Evolutionary conservation across 2,113 vertebrate species (phyloP).

Genomic region (Burhinus bistriatus): DNA sequence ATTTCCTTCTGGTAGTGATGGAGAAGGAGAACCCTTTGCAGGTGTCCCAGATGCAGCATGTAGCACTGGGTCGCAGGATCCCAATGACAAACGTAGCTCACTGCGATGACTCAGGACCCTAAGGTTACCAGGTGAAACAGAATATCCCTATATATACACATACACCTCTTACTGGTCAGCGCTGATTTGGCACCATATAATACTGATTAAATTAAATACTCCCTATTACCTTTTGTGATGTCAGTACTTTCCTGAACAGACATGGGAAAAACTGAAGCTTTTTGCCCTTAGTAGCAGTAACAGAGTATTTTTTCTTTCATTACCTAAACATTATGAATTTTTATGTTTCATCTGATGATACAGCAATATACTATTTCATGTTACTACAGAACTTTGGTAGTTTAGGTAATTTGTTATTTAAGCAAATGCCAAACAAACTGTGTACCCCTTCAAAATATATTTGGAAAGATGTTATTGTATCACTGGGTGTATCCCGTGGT

Average conservation of each 20-base stretch:
- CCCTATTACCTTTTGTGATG: not conserved
- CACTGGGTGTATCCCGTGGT: not conserved
- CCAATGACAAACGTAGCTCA: not conserved
- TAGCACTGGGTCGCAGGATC: not conserved
- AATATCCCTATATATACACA: not conserved
- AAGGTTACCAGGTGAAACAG: not conserved
- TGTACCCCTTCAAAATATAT: not conserved
- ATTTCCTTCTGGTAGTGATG: not conserved
- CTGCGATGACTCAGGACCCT: not conserved
- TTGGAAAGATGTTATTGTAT: not conserved
- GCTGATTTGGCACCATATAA: not conserved
- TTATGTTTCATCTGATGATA: not conserved
- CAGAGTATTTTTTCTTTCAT: not conserved
- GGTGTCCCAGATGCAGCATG: fast-evolving
- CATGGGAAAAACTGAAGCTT: not conserved
- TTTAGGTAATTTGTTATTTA: not conserved
- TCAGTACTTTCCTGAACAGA: not conserved
- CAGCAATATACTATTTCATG: not conserved
- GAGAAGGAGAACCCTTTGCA: not conserved
- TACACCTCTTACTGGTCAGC: not conserved
- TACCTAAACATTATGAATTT: not conserved
- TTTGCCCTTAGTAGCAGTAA: not conserved
- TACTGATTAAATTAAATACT: not conserved
- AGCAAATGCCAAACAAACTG: not conserved
- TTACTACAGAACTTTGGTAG: not conserved